Evolutionary conservation across 2,888 invertebrate species (phyloP).

Genomic region (Alcis repandata): DNA sequence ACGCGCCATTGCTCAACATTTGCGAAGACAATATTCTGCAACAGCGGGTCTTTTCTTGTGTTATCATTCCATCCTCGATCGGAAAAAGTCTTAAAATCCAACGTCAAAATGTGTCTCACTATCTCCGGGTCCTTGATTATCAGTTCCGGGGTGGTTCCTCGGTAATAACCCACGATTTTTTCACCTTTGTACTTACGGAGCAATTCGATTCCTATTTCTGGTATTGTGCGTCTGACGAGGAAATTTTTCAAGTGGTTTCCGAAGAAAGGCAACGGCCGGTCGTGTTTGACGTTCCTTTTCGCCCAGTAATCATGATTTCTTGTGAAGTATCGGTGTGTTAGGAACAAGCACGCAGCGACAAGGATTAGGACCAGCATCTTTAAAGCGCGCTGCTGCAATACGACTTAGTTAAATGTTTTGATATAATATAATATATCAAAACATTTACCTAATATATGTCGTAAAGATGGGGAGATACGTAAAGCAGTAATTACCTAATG

Average conservation of each 20-base stretch:
- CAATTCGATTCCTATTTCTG: conserved; percentile 39
- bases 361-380: conserved; percentile 34
- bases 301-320: conserved; percentile 45
- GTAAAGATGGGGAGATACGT: too few species aligned
- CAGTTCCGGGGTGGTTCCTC: conserved; percentile 52
- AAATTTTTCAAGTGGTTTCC: conserved; percentile 45
- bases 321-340: conserved; percentile 37
- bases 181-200: conserved; percentile 55
- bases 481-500: not conserved
- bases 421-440: not conserved
- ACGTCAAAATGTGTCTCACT: conserved; percentile 51
- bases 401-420: not conserved
- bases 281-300: conserved; percentile 43
- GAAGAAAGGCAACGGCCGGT: conserved; percentile 43
- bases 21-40: conserved; percentile 59
- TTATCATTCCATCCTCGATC: conserved; percentile 53
- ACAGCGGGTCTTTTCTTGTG: conserved; percentile 54
- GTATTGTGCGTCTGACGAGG: conserved; percentile 28
- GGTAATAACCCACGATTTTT: conserved; percentile 57
- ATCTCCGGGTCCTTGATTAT: conserved; percentile 59
- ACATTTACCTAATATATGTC: not conserved
- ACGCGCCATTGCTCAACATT: conserved; percentile 54
- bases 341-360: conserved; percentile 6
- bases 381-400: not conserved
- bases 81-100: conserved; percentile 56